Base-by-base conservation (phyloP, 2,797 vertebrate species). In the Eremophila alpestris region DNA sequence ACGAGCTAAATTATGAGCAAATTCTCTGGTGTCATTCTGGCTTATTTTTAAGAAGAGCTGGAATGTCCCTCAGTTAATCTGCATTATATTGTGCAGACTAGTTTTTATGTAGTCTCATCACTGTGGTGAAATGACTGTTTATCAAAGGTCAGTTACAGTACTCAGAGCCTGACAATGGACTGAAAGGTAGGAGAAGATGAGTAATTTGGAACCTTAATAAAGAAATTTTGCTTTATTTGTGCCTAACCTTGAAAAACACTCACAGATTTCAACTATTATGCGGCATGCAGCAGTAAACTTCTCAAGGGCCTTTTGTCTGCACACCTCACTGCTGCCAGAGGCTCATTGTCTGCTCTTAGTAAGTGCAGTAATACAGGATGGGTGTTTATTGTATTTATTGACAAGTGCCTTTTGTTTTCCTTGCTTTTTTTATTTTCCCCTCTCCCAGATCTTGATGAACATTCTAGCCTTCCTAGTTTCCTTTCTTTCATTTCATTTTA, bases 211-310 rank as follows among this genome's bases (percentile, higher is more conserved):
- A 64, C 70, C 74, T 90, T 95, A 94, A 91, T 95, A 88, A 89
- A 86, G 81, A 88, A 93, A 94, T 93, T 95, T 92, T 92, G 80
- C 91, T 96, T 93, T 87, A 93, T 96, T 97, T 95, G 91, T 91
- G 83, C 76, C 73, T 94, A 96, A 94, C 95, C 95, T 96, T 95
- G 96, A 94, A 91, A 95, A 96, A 90, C 91, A 95, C 95, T 92
- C 92, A 75, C 51, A 45, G 77, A 77, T 94, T 90, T 85, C 88
- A 60, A 87, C 90, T 84, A 74, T 77, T 87, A 79, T 86, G 68
- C 30, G 3, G 85, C 64, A 95, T 92, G 78, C 59, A 68, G 91
- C 40, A 10, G 48, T 85, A 89, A 95, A 95, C 94, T 96, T 97
- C 94, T 96, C 93, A 96, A 95, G 87, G 81, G 83, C 59, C 94